phyloP scores from a whole-genome alignment of 2,888 invertebrate species.

The Cerceris rybyensis region DNA sequence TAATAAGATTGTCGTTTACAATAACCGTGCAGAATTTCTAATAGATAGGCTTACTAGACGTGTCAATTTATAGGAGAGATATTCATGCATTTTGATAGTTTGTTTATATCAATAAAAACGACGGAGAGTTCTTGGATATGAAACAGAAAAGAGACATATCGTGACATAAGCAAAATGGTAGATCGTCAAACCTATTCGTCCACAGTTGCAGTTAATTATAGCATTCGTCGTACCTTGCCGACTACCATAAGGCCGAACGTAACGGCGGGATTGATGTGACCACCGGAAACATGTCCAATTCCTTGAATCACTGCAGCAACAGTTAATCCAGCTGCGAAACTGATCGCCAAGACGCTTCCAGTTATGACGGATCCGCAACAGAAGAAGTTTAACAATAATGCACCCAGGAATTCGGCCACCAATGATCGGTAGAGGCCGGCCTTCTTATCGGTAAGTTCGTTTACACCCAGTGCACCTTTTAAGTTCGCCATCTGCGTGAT shows the following conservation, averaged over 20 bases:
- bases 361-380: conserved; percentile 90
- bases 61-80: background rate
- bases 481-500: conserved; percentile 82
- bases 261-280: conserved; percentile 96
- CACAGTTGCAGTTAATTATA: background rate
- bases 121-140: too few relatives aligned
- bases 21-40: background rate
- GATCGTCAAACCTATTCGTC: background rate
- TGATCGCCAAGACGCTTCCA: conserved; percentile 87
- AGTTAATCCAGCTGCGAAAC: conserved; percentile 93
- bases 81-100: too few relatives aligned
- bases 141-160: too few relatives aligned
- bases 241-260: conserved; percentile 90
- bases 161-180: too few relatives aligned
- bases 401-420: conserved; percentile 94
- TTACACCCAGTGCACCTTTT: conserved; percentile 86
- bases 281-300: conserved; percentile 94
- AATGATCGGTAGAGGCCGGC: conserved; percentile 90
- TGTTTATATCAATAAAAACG: too few relatives aligned
- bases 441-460: conserved; percentile 88
- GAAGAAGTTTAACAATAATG: conserved; percentile 92
- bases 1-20: background rate
- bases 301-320: conserved; percentile 92
- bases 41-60: background rate
- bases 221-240: conserved; percentile 84